Evolutionary conservation across 2,113 vertebrate species (phyloP).

Genomic region (Macquaria ambigua): DNA sequence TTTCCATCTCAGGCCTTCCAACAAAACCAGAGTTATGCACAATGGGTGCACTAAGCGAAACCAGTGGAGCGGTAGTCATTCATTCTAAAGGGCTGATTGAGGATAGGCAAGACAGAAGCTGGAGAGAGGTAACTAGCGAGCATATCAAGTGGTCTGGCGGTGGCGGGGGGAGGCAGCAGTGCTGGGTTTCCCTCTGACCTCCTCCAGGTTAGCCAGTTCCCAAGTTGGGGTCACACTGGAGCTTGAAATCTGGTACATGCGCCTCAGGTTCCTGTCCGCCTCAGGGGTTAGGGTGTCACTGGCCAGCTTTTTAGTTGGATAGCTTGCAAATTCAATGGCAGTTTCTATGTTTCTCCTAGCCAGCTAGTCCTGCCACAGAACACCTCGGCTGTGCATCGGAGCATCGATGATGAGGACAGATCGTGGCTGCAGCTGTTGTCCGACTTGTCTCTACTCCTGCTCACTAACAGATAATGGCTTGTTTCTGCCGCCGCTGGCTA

Average conservation of each 20-base stretch:
- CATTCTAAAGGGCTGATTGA: conserved; percentile 79
- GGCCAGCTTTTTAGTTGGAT: conserved; percentile 55
- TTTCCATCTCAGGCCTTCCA: conserved; percentile 72
- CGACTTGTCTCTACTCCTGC: conserved; percentile 27
- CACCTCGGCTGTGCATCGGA: conserved; percentile 25
- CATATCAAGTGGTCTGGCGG: conserved; percentile 82
- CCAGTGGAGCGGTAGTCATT: conserved; percentile 83
- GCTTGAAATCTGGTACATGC: conserved; percentile 80
- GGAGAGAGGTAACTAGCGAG: conserved; percentile 62
- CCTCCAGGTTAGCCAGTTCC: conserved; percentile 84
- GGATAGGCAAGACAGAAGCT: conserved; percentile 69
- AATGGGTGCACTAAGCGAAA: conserved; percentile 82
- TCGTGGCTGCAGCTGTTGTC: conserved; percentile 38
- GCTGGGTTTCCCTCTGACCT: conserved; percentile 80
- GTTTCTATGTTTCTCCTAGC: conserved; percentile 14
- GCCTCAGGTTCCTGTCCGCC: conserved; percentile 67
- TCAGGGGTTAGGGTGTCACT: conserved; percentile 64
- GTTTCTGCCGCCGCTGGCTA: conserved; percentile 47
- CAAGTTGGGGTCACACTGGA: conserved; percentile 83
- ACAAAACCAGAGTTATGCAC: conserved; percentile 76
- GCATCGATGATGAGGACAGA: conserved; percentile 26
- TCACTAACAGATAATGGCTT: conserved; percentile 59
- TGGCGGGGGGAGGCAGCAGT: conserved; percentile 65
- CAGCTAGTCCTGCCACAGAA: conserved; percentile 24
- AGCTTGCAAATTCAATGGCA: conserved; percentile 39